A percentile compares a stretch with the other conserved stretches of the same genome.
Conservation (phyloP, 2,888 invertebrate genomes). For the Drosophila mayaguana region DNA sequence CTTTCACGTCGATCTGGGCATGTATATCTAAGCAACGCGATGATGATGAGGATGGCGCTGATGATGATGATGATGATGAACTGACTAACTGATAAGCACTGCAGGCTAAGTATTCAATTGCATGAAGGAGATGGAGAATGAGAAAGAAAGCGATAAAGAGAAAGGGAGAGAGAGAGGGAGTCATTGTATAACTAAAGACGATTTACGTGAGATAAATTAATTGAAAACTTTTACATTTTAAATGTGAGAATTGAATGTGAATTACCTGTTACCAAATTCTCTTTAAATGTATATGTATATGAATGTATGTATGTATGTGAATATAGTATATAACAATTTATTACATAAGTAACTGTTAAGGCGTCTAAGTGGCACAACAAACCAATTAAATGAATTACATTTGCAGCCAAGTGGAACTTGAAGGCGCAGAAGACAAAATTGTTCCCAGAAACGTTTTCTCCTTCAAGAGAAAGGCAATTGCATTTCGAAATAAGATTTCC, state of each 20-base stretch:
- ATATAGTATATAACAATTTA: conserved; percentile 22
- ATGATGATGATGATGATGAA: conserved; percentile 13
- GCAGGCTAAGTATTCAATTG: conserved; percentile 19
- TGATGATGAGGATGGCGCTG: neutral
- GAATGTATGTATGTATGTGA: conserved; percentile 20
- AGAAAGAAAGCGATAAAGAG: neutral
- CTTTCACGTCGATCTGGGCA: conserved; percentile 88
- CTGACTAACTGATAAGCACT: conserved; percentile 29
- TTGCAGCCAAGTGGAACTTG: conserved; percentile 33
- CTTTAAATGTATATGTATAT: conserved; percentile 33
- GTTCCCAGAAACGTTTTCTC: conserved; percentile 26
- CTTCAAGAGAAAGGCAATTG: neutral
- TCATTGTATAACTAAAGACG: conserved; percentile 28
- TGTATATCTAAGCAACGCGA: conserved; percentile 86
- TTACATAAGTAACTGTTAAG: conserved; percentile 42
- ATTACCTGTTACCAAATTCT: conserved; percentile 65
- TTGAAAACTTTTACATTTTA: conserved; percentile 69
- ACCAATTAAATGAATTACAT: conserved; percentile 40
- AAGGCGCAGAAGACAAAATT: conserved; percentile 15
- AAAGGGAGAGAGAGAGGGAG: neutral
- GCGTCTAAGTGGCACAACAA: conserved; percentile 48
- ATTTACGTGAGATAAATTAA: conserved; percentile 60
- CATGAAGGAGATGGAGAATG: conserved; percentile 2
- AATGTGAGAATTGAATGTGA: conserved; percentile 77
- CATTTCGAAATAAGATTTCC: neutral